Conservation (phyloP, 2,797 vertebrate species). For the Pristis pectinata region DNA sequence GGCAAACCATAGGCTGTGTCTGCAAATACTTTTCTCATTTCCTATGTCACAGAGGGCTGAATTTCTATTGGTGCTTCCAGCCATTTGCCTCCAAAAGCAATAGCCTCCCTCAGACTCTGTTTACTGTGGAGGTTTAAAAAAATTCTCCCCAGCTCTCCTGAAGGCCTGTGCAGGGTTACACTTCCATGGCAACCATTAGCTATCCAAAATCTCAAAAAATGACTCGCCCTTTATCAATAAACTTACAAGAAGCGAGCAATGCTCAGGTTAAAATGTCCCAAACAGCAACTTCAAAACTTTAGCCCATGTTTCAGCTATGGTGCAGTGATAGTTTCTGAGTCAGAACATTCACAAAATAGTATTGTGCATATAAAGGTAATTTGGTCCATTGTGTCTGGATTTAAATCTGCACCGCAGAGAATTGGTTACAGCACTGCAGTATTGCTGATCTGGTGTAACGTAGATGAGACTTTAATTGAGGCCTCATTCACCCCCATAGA, state of each 20-base stretch:
- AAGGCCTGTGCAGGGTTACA: neutral
- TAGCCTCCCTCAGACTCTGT: neutral
- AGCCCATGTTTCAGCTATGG: neutral
- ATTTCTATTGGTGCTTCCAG: neutral
- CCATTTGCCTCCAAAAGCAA: neutral
- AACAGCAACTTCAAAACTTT: neutral
- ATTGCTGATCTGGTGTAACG: too few species aligned
- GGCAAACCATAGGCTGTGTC: neutral
- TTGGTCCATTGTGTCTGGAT: too few species aligned
- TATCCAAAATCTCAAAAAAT: neutral
- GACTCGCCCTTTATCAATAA: neutral
- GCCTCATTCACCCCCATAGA: neutral
- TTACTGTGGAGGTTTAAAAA: neutral
- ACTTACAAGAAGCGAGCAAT: neutral
- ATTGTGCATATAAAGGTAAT: too few species aligned
- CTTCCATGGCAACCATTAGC: neutral
- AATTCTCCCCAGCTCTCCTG: neutral
- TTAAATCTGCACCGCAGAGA: too few species aligned
- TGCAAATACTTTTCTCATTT: slow-evolving; percentile 8
- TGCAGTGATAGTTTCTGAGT: neutral
- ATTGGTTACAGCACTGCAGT: too few species aligned
- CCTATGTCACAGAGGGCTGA: neutral
- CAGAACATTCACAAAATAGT: neutral
- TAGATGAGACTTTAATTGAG: neutral
- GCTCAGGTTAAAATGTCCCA: neutral